Evolutionary conservation across 2,113 vertebrate species (phyloP).

Genomic region (Hydrolagus affinis): DNA sequence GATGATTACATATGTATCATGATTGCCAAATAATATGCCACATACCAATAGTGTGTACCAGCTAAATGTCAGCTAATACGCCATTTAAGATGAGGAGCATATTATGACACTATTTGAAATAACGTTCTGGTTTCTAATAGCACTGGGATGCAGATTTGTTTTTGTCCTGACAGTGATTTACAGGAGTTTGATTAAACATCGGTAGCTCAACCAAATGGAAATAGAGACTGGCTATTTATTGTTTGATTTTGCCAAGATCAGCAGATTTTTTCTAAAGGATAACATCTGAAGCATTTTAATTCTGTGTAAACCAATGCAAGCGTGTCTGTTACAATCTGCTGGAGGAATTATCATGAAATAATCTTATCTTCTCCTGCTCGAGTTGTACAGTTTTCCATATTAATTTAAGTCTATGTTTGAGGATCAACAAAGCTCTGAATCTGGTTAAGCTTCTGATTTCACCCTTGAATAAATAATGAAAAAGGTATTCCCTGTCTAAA

Average conservation of each 20-base stretch:
- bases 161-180: neutral
- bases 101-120: conserved; percentile 8
- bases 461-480: neutral
- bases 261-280: neutral
- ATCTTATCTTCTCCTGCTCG: neutral
- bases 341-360: neutral
- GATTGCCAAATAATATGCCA: no score
- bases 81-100: neutral
- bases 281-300: neutral
- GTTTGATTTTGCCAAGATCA: neutral
- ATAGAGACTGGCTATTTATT: neutral
- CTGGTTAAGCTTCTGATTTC: conserved; percentile 9
- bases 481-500: neutral
- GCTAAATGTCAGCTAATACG: neutral
- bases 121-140: neutral
- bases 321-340: neutral
- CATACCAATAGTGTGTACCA: neutral
- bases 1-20: neutral
- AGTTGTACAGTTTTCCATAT: neutral
- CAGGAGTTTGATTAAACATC: conserved; percentile 9
- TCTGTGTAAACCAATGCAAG: neutral
- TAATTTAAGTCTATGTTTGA: conserved; percentile 12
- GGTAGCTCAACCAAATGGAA: neutral
- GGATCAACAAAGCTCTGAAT: conserved; percentile 2
- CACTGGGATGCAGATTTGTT: neutral